Percentiles rank a stretch among this genome's conserved stretches.
Evolutionary conservation across 1,140 invertebrate species (phyloP).

Genomic region (Euwallacea similis): DNA sequence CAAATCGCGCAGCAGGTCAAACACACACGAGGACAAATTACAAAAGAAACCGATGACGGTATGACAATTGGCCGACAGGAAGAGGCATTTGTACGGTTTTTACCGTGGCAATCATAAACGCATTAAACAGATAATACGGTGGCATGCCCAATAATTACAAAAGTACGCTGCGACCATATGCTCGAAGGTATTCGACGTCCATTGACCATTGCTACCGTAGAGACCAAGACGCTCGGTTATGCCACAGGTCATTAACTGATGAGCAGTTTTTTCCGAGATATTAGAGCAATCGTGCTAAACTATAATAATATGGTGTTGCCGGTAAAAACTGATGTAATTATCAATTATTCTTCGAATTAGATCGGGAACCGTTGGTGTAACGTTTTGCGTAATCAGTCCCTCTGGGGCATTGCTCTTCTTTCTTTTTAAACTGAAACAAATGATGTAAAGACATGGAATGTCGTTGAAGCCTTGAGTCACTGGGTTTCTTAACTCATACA

Average conservation of each 20-base stretch:
- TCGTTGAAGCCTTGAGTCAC: too few relatives aligned
- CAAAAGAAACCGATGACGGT: slow-evolving; percentile 24
- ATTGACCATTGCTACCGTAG: slow-evolving; percentile 10
- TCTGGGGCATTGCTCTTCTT: too few relatives aligned
- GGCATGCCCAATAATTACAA: slow-evolving; percentile 33
- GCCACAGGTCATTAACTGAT: slow-evolving; percentile 25
- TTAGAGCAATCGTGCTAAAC: slow-evolving; percentile 14
- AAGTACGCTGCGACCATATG: slow-evolving; percentile 26
- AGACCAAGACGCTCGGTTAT: neutral
- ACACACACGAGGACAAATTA: slow-evolving; percentile 17
- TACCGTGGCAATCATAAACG: slow-evolving; percentile 33
- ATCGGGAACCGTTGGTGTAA: too few relatives aligned
- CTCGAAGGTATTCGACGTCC: slow-evolving; percentile 19
- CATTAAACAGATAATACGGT: slow-evolving; percentile 32
- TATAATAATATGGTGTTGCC: slow-evolving; percentile 2
- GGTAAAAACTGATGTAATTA: slow-evolving; percentile 1
- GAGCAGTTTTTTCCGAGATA: slow-evolving; percentile 21
- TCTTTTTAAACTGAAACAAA: too few relatives aligned
- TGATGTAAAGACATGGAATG: too few relatives aligned
- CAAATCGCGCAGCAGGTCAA: too few relatives aligned
- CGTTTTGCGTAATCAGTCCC: too few relatives aligned
- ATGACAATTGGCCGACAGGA: slow-evolving; percentile 33
- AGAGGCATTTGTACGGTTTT: slow-evolving; percentile 32
- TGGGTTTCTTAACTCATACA: too few relatives aligned
- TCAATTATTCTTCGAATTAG: neutral